A percentile compares a stretch with the other conserved stretches of the same genome.
Conservation (phyloP, 2,888 invertebrate genomes). For the Stenotaenia linearis region DNA sequence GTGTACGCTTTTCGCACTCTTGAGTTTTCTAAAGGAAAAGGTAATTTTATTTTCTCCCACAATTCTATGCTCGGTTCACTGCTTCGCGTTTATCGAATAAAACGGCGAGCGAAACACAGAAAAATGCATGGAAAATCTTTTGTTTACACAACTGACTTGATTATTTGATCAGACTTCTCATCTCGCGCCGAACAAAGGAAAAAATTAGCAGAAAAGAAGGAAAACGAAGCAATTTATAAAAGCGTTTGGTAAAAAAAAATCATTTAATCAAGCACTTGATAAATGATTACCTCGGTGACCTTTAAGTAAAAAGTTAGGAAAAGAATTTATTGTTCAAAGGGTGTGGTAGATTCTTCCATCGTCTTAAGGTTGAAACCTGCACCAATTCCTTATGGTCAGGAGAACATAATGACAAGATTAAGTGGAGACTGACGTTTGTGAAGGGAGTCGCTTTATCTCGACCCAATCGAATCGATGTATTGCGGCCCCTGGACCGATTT, state of each 20-base stretch:
- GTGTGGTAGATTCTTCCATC: conserved; percentile 8
- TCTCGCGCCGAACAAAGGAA: background rate
- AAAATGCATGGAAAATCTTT: background rate
- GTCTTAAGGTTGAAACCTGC: background rate
- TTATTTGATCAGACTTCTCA: background rate
- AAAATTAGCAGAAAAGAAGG: background rate
- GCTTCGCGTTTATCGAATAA: conserved; percentile 9
- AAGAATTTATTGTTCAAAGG: background rate
- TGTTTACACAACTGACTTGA: background rate
- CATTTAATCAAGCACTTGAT: background rate
- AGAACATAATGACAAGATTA: conserved; percentile 22
- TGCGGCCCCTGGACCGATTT: background rate
- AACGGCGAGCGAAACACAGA: background rate
- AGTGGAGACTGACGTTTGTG: conserved; percentile 3
- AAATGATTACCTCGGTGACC: background rate
- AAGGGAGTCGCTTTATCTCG: conserved; percentile 8
- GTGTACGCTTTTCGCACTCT: conserved; percentile 8
- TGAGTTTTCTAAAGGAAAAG: conserved; percentile 2
- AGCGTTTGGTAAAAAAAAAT: background rate
- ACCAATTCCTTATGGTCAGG: conserved; percentile 10
- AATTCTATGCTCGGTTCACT: background rate
- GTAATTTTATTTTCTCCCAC: conserved; percentile 10
- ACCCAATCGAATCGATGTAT: background rate
- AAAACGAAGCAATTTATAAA: background rate
- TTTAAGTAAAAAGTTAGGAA: background rate